A percentile compares a stretch with the other conserved stretches of the same genome.
These are phyloP conservation scores for Platygyra sinensis DNA, from an alignment of 64 coral and sea anemone genomes.

Conservation along the genomic window DNA sequence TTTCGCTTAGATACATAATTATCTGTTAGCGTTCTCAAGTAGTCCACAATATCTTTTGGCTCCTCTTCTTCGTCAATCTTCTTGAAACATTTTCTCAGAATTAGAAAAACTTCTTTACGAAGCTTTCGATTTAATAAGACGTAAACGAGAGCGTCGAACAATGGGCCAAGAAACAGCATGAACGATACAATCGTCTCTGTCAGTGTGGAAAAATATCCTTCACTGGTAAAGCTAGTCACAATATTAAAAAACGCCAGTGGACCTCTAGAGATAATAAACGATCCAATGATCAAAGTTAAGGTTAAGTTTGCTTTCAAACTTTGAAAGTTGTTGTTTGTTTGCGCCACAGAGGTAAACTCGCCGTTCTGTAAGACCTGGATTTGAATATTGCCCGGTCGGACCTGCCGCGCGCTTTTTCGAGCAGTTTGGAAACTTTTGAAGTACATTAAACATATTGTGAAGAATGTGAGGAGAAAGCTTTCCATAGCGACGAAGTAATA, in stretches of 20 bases:
- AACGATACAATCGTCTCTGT: constrained; percentile 44
- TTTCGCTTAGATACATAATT: constrained; percentile 33
- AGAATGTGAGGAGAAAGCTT: constrained; percentile 59
- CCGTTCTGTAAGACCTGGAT: constrained; percentile 72
- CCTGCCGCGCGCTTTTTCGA: constrained; percentile 68
- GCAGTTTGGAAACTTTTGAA: constrained; percentile 86
- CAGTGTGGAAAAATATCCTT: constrained; percentile 52
- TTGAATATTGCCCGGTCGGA: constrained; percentile 81
- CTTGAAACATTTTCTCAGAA: constrained; percentile 16
- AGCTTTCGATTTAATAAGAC: constrained; percentile 76
- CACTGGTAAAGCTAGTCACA: constrained; percentile 30
- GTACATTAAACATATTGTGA: constrained; percentile 81
- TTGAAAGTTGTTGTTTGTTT: background rate
- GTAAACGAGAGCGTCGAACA: constrained; percentile 68
- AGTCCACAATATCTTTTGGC: constrained; percentile 87
- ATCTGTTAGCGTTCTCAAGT: constrained; percentile 74
- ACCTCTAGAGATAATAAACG: constrained; percentile 63
- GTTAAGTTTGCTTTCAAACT: constrained; percentile 59
- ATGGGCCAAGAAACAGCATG: constrained; percentile 38
- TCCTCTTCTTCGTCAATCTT: constrained; percentile 73
- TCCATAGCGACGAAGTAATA: constrained; percentile 71
- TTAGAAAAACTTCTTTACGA: constrained; percentile 57
- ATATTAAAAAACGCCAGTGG: constrained; percentile 64
- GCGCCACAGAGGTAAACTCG: constrained; percentile 74
- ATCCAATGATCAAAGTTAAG: constrained; percentile 74